A percentile compares a stretch with the other conserved stretches of the same genome.
Conservation (phyloP, 2,113 vertebrate genomes). For the Engraulis encrasicolus region DNA sequence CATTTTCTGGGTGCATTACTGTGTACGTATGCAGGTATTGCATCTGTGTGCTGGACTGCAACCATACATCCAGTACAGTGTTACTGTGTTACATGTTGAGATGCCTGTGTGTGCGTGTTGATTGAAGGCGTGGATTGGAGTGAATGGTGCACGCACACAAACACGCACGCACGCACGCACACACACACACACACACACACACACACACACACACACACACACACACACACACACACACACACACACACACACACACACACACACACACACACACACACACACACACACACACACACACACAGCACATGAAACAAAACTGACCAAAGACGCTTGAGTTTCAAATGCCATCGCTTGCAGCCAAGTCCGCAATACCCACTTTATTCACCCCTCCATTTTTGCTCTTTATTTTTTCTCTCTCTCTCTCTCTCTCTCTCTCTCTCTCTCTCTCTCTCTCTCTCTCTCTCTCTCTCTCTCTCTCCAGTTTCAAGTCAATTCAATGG, state of each 20-base stretch:
- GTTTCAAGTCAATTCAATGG: no score
- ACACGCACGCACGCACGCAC: no score
- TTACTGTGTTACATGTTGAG: no score
- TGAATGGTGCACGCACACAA: not conserved
- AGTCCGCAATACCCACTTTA: not conserved
- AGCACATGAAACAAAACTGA: constrained; percentile 46
- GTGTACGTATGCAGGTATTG: not conserved
- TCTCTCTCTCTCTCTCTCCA: not conserved
- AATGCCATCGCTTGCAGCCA: constrained; percentile 23
- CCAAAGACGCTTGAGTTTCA: constrained; percentile 25
- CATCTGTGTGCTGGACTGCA: not conserved
- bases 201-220: not conserved
- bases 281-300: constrained; percentile 8
- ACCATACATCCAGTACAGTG: no score
- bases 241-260: not conserved
- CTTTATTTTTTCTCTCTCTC: constrained; percentile 48
- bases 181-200: not conserved
- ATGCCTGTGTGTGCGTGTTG: no score
- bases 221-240: not conserved
- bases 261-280: not conserved
- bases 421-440: not conserved
- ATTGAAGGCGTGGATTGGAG: not conserved
- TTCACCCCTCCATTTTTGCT: constrained; percentile 37
- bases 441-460: not conserved
- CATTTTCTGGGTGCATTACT: no score